Evolutionary conservation across 1,140 invertebrate species (phyloP).

Genomic region (Papilio polytes): DNA sequence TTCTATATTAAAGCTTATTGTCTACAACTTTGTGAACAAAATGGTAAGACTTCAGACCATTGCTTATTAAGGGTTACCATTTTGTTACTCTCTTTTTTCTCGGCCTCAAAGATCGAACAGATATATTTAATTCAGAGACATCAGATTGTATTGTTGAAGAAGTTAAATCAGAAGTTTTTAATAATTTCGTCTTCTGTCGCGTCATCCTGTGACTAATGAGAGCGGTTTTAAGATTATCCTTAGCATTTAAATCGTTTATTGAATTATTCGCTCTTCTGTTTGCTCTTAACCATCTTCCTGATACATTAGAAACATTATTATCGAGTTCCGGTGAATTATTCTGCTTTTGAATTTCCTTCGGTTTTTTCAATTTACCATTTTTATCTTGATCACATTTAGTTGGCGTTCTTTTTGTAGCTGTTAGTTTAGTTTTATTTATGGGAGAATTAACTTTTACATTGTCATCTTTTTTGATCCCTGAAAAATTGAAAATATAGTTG

Average conservation of each 20-base stretch:
- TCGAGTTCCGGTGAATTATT: constrained; percentile 4
- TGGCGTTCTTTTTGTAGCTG: neutral
- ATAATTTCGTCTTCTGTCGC: constrained; percentile 7
- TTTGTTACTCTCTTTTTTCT: constrained; percentile 7
- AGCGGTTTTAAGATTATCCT: neutral
- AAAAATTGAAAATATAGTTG: neutral
- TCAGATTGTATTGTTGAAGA: neutral
- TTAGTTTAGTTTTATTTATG: neutral
- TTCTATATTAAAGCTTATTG: constrained; percentile 18
- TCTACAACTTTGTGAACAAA: neutral
- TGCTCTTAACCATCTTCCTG: constrained; percentile 3
- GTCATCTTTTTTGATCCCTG: neutral
- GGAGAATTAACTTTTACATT: neutral
- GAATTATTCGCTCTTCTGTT: neutral
- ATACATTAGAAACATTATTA: constrained; percentile 10
- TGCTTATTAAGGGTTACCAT: neutral
- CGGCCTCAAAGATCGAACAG: constrained; percentile 18
- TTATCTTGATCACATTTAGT: neutral
- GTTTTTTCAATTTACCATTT: neutral
- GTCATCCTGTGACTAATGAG: constrained; percentile 33
- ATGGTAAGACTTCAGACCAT: neutral
- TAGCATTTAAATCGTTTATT: neutral
- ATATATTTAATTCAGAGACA: constrained; percentile 31
- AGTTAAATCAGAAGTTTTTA: neutral
- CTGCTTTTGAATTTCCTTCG: neutral